Evolutionary conservation across 1,140 invertebrate species (phyloP).

Genomic region (Heliconius himera): DNA sequence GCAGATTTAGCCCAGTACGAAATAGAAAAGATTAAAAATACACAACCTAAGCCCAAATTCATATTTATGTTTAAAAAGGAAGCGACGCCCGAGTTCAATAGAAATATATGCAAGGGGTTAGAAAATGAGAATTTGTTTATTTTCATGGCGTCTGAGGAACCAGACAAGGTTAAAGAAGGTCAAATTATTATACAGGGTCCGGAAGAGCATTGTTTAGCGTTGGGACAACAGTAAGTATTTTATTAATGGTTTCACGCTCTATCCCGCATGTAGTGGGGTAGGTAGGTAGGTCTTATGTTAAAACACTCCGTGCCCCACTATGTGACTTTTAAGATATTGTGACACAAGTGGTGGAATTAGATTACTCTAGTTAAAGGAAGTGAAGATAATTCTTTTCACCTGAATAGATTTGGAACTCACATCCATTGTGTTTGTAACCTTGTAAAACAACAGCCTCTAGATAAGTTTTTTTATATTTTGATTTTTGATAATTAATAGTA

Average conservation of each 20-base stretch:
- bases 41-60: constrained; percentile 81
- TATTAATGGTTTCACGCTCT: background rate
- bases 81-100: constrained; percentile 88
- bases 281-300: background rate
- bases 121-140: constrained; percentile 82
- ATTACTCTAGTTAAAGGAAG: too few relatives aligned
- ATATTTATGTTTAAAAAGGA: constrained; percentile 86
- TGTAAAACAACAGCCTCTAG: too few relatives aligned
- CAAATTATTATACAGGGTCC: constrained; percentile 85
- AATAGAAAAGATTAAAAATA: constrained; percentile 83
- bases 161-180: constrained; percentile 84
- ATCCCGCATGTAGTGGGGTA: background rate
- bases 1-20: constrained; percentile 86
- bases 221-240: constrained; percentile 64
- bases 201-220: constrained; percentile 60
- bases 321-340: background rate
- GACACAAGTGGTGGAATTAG: background rate
- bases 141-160: constrained; percentile 87
- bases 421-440: too few relatives aligned
- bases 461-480: too few relatives aligned
- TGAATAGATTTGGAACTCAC: too few relatives aligned
- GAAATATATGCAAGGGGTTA: constrained; percentile 84
- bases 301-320: background rate
- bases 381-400: too few relatives aligned
- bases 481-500: too few relatives aligned